A percentile compares a stretch with the other conserved stretches of the same genome.
phyloP scores from a whole-genome alignment of 2,113 vertebrate genomes.

The Acrocephalus kingi region DNA sequence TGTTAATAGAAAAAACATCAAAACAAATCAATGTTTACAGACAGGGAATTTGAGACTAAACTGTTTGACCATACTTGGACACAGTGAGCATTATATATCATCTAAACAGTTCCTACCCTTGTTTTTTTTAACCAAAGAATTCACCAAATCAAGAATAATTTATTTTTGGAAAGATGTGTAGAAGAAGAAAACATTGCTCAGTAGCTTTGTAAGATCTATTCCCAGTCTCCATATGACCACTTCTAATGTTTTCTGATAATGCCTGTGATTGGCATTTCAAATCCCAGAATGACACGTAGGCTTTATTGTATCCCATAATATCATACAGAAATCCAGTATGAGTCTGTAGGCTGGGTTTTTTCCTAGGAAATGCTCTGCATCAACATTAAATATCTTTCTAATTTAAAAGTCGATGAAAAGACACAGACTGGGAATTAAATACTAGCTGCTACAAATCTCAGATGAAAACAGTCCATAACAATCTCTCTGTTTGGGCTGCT shows the following conservation, averaged over 20 bases:
- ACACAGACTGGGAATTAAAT: not conserved
- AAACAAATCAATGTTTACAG: not conserved
- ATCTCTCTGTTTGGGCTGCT: not conserved
- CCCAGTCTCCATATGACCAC: not conserved
- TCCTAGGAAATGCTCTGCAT: not conserved
- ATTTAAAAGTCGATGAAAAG: slow-evolving; percentile 45
- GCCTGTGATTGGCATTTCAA: not conserved
- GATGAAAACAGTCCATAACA: not conserved
- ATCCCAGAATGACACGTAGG: not conserved
- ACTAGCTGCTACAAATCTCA: not conserved
- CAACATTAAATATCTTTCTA: not conserved
- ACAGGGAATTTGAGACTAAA: not conserved
- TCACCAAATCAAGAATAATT: not conserved
- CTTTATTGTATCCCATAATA: not conserved
- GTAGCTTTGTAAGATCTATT: not conserved
- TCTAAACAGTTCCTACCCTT: not conserved
- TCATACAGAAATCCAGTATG: not conserved
- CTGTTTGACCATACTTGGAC: not conserved
- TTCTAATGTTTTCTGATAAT: not conserved
- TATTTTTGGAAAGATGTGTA: not conserved
- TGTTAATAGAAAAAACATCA: not conserved
- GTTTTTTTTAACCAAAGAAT: not conserved
- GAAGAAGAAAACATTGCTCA: not conserved
- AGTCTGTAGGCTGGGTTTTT: not conserved
- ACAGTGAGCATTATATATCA: not conserved